Conservation (phyloP, 2,888 invertebrate genomes). For the Dynastes grantii region DNA sequence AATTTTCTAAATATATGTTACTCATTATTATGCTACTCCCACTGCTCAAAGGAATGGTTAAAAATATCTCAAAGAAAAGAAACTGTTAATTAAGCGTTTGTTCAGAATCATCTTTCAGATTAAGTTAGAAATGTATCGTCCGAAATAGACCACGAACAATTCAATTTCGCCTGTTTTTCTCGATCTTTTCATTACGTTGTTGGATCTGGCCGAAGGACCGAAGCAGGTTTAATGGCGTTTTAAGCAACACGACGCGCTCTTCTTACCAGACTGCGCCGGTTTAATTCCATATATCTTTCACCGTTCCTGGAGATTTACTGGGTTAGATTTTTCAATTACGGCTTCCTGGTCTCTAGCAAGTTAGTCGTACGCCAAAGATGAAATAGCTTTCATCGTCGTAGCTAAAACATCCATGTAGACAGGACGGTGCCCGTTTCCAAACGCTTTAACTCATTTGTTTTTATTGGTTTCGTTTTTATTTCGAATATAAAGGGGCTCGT, state of each 20-base stretch:
- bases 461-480: neutral
- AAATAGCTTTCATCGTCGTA: conserved; percentile 4
- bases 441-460: conserved; percentile 6
- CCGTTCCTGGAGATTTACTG: conserved; percentile 10
- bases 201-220: no score
- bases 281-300: conserved; percentile 27
- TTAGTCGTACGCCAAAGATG: neutral
- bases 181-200: no score
- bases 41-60: no score
- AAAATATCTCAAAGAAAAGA: no score
- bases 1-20: no score
- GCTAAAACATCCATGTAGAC: conserved; percentile 8
- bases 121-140: neutral
- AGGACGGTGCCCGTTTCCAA: conserved; percentile 2
- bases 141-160: conserved; percentile 21
- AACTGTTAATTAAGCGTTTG: no score
- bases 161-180: neutral
- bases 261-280: neutral
- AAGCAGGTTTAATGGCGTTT: no score
- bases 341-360: neutral
- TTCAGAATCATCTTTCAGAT: no score
- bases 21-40: no score
- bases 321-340: neutral
- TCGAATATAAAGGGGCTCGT: no score
- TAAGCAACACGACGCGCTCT: neutral